A percentile compares a stretch with the other conserved stretches of the same genome.
Evolutionary conservation across 2,888 invertebrate species (phyloP).

Genomic region (Tipula unca): DNA sequence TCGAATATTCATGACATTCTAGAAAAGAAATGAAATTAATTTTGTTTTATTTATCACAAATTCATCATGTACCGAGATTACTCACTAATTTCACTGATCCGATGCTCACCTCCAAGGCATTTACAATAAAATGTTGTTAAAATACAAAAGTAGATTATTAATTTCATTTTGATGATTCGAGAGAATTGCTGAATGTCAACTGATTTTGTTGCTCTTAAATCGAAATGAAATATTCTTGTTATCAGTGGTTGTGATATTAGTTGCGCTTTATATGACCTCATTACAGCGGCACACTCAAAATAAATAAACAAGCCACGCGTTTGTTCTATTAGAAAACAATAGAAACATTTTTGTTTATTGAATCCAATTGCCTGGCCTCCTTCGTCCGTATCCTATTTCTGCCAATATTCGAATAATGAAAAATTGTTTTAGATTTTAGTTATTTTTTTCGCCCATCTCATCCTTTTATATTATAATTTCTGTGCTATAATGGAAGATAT

Average conservation of each 20-base stretch:
- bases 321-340: too few relatives aligned
- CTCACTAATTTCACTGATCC: neutral
- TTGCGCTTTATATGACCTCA: too few relatives aligned
- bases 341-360: too few relatives aligned
- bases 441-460: neutral
- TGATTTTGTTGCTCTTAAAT: neutral
- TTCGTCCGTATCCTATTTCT: too few relatives aligned
- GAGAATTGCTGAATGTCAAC: too few relatives aligned
- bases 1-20: constrained; percentile 1
- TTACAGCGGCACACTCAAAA: too few relatives aligned
- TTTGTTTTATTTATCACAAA: neutral
- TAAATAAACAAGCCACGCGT: too few relatives aligned
- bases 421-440: neutral
- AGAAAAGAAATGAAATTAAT: neutral
- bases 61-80: neutral
- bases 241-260: too few relatives aligned
- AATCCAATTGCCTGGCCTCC: too few relatives aligned
- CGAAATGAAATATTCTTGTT: too few relatives aligned
- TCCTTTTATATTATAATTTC: neutral
- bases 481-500: neutral
- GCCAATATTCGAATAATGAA: neutral
- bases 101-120: neutral
- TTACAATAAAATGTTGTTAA: neutral
- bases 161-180: neutral
- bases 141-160: neutral